phyloP scores from a whole-genome alignment of 1,140 invertebrate species.

The Latrodectus geometricus region DNA sequence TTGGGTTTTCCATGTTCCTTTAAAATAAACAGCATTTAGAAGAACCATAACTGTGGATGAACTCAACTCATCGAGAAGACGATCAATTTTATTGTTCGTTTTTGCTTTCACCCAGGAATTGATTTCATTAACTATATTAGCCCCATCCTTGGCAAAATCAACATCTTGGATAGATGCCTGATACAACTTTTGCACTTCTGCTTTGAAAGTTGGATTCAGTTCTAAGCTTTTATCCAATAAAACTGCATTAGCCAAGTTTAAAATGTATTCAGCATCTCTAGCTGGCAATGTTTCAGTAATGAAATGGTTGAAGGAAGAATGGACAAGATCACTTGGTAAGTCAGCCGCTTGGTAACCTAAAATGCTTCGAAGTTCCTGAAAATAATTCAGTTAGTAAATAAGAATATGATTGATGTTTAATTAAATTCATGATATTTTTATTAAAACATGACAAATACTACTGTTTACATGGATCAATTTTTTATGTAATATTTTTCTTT shows the following conservation, averaged over 20 bases:
- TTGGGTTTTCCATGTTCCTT: constrained; percentile 63
- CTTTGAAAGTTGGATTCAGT: not conserved
- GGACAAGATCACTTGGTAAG: not conserved
- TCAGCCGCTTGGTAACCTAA: not conserved
- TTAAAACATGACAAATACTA: no score
- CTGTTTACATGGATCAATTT: no score
- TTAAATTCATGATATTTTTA: no score
- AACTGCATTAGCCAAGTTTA: not conserved
- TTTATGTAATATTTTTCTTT: no score
- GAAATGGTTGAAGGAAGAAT: not conserved
- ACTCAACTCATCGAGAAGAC: constrained; percentile 66
- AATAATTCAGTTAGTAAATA: not conserved
- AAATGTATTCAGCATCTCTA: not conserved
- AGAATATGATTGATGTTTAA: no score
- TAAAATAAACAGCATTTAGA: constrained; percentile 67
- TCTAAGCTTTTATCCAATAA: not conserved
- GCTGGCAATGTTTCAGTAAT: not conserved
- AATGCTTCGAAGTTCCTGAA: not conserved
- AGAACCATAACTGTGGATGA: constrained; percentile 62
- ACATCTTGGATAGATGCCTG: not conserved
- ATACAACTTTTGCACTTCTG: not conserved
- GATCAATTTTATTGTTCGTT: constrained; percentile 80
- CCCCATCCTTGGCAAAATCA: not conserved
- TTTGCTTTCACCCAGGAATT: constrained; percentile 74
- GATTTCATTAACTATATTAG: not conserved